A percentile compares a stretch with the other conserved stretches of the same genome.
Evolutionary conservation across 2,888 invertebrate species (phyloP).

Genomic region (Idaea dimidiata): DNA sequence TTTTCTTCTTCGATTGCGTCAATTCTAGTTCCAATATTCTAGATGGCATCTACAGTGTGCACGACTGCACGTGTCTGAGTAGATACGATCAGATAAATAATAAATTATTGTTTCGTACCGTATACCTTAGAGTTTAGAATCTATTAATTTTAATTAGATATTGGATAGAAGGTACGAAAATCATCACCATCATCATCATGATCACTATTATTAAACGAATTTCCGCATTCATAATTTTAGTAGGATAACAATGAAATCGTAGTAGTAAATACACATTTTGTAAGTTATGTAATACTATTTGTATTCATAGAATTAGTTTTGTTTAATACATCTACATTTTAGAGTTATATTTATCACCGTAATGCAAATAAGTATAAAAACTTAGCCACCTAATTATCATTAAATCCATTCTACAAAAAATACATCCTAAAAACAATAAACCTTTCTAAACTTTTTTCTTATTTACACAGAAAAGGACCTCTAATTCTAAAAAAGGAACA

Average conservation of each 20-base stretch:
- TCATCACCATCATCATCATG: too few relatives aligned
- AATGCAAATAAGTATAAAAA: not conserved
- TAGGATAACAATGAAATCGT: too few relatives aligned
- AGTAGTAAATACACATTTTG: too few relatives aligned
- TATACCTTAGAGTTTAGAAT: not conserved
- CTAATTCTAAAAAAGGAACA: slow-evolving; percentile 5
- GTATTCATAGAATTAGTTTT: too few relatives aligned
- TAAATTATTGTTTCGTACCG: not conserved
- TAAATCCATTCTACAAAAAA: not conserved
- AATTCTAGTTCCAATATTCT: slow-evolving; percentile 27
- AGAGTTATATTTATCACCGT: not conserved
- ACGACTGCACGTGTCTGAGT: slow-evolving; percentile 12
- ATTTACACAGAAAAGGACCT: not conserved
- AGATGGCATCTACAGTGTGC: slow-evolving; percentile 24
- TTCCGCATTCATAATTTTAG: too few relatives aligned
- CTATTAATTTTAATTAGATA: not conserved
- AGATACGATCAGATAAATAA: not conserved
- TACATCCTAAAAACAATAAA: not conserved
- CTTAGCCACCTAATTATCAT: not conserved
- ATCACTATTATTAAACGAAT: too few relatives aligned
- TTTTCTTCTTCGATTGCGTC: slow-evolving; percentile 33
- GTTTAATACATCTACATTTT: not conserved
- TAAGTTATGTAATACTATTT: too few relatives aligned
- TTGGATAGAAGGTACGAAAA: not conserved
- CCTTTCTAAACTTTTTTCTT: not conserved